Conservation (phyloP, 2,797 vertebrate species). For the Myotis vivesi region DNA sequence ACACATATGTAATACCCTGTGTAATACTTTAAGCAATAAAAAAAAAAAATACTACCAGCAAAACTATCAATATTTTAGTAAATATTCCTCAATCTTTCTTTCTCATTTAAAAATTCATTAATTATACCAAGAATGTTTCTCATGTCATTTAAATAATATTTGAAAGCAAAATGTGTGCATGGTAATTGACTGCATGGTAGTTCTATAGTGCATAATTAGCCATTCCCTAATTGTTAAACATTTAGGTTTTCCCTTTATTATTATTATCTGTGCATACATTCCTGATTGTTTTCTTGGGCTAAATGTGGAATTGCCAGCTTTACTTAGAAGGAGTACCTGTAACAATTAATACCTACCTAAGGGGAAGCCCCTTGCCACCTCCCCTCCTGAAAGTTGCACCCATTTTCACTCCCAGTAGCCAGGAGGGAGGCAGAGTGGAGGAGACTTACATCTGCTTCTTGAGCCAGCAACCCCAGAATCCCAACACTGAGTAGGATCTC, state of each 20-base stretch:
- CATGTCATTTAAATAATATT: background rate
- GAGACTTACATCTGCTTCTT: background rate
- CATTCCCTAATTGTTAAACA: background rate
- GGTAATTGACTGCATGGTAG: background rate
- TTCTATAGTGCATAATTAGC: background rate
- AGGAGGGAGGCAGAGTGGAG: too few species aligned
- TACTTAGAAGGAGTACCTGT: background rate
- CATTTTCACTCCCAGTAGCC: background rate
- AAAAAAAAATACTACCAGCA: background rate
- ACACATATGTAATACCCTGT: too few species aligned
- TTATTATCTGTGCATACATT: background rate
- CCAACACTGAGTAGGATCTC: background rate
- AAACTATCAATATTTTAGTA: constrained; percentile 23
- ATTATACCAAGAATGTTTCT: background rate
- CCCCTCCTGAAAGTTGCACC: background rate
- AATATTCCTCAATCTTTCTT: background rate
- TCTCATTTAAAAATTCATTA: background rate
- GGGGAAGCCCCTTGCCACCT: too few species aligned
- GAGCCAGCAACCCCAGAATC: background rate
- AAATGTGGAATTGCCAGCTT: background rate
- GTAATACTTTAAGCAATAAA: too few species aligned
- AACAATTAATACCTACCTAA: background rate
- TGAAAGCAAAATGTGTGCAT: background rate
- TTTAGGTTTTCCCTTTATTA: background rate
- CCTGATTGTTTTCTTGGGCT: background rate